Percentiles rank a stretch among this genome's conserved stretches.
phyloP scores from a whole-genome alignment of 92 coral and sea anemone species.

The Bergia sp. region DNA sequence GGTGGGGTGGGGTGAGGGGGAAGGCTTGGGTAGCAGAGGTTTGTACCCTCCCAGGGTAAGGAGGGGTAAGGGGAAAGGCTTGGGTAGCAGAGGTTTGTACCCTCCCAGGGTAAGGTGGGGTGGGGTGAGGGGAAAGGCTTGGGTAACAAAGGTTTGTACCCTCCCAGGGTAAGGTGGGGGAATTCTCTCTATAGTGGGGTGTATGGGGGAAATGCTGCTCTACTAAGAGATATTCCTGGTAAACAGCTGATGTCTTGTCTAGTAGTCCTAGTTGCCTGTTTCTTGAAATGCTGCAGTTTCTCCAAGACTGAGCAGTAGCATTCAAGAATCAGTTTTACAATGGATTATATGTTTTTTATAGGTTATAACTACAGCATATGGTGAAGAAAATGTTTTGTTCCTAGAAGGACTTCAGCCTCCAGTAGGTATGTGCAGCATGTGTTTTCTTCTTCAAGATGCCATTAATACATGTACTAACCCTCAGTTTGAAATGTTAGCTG shows the following conservation, averaged over 20 bases:
- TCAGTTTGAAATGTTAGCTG: too few relatives aligned
- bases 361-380: constrained; percentile 89
- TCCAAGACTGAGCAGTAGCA: not conserved
- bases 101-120: too few relatives aligned
- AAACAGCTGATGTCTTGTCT: too few relatives aligned
- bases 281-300: not conserved
- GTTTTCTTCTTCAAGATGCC: not conserved
- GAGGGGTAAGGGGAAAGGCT: constrained; percentile 23
- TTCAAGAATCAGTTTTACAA: not conserved
- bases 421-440: constrained; percentile 60
- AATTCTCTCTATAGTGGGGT: not conserved
- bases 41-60: too few relatives aligned
- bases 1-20: too few relatives aligned
- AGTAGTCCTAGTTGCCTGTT: not conserved
- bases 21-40: too few relatives aligned
- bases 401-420: constrained; percentile 84
- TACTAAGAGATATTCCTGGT: too few relatives aligned
- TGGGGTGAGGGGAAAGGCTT: constrained; percentile 39
- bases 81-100: constrained; percentile 93
- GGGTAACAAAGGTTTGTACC: constrained; percentile 91
- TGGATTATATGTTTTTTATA: not conserved
- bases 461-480: not conserved
- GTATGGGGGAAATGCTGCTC: not conserved
- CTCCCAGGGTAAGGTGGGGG: too few relatives aligned
- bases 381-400: constrained; percentile 86